Evolutionary conservation across 2,113 vertebrate genomes (phyloP).

Genomic region (Phylloscopus whistleri): DNA sequence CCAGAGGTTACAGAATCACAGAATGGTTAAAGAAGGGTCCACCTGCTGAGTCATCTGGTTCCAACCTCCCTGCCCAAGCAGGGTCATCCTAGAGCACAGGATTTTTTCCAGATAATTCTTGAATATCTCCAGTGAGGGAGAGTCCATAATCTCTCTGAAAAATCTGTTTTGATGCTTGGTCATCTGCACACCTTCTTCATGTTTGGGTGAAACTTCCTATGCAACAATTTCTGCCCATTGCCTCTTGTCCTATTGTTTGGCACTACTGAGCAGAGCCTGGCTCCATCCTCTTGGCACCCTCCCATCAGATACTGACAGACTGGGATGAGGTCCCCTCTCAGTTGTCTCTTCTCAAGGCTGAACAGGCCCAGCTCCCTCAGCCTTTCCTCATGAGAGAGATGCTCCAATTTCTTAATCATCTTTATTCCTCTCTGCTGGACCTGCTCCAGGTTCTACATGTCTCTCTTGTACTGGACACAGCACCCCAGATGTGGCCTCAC

Average conservation of each 20-base stretch:
- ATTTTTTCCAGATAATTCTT: not conserved
- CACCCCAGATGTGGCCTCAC: not conserved
- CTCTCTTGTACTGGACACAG: not conserved
- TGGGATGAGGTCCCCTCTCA: not conserved
- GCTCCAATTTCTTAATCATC: not conserved
- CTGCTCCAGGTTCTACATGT: not conserved
- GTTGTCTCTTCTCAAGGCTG: not conserved
- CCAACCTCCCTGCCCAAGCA: not conserved
- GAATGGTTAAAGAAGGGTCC: not conserved
- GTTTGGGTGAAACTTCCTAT: not conserved
- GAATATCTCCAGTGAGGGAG: not conserved
- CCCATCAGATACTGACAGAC: not conserved
- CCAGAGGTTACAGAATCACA: not conserved
- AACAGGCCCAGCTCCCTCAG: not conserved
- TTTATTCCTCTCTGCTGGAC: not conserved
- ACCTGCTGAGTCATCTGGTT: not conserved
- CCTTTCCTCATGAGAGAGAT: fast-evolving
- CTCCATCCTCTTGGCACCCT: not conserved
- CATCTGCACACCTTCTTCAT: not conserved
- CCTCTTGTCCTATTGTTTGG: not conserved
- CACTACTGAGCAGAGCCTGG: not conserved
- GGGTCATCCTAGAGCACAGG: not conserved
- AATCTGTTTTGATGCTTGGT: not conserved
- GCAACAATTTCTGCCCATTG: not conserved
- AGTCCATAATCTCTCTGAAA: not conserved